A percentile compares a stretch with the other conserved stretches of the same genome.
These are phyloP conservation scores for Leuctra nigra DNA, from an alignment of 2,888 invertebrate species.

Conservation along the genomic window DNA sequence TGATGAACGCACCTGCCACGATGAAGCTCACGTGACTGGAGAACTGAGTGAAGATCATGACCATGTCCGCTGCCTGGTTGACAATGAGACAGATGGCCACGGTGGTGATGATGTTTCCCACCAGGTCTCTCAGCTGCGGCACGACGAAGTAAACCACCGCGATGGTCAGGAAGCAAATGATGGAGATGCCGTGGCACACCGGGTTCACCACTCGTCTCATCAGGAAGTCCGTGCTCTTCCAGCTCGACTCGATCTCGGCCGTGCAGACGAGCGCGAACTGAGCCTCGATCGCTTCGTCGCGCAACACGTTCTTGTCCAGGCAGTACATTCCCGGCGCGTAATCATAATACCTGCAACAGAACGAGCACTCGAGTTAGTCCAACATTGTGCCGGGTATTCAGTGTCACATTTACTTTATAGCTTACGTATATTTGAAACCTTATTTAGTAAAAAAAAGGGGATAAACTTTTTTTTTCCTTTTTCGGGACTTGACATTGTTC, in stretches of 20 bases:
- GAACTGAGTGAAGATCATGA: conserved; percentile 71
- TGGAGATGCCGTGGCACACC: conserved; percentile 64
- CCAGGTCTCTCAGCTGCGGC: conserved; percentile 72
- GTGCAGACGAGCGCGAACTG: conserved; percentile 68
- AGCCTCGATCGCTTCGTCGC: conserved; percentile 49
- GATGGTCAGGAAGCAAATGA: conserved; percentile 61
- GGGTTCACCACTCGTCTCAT: conserved; percentile 71
- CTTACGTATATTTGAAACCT: no score
- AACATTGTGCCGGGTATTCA: no score
- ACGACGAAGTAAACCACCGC: conserved; percentile 77
- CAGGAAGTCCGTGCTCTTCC: conserved; percentile 66
- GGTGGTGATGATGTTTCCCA: conserved; percentile 79
- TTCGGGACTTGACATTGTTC: no score
- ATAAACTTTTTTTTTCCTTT: no score
- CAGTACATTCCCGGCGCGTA: conserved; percentile 72
- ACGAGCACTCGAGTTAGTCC: no score
- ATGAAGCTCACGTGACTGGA: conserved; percentile 74
- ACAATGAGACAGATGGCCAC: conserved; percentile 70
- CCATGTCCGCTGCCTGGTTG: conserved; percentile 69
- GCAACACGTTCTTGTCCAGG: conserved; percentile 62
- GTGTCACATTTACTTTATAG: no score
- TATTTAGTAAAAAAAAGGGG: no score
- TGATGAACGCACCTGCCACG: conserved; percentile 64
- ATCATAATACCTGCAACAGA: conserved; percentile 56
- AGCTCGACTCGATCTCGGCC: conserved; percentile 61